These are phyloP conservation scores for Brachystomella parvula DNA, from an alignment of 1,140 invertebrate species.

Conservation along the genomic window DNA sequence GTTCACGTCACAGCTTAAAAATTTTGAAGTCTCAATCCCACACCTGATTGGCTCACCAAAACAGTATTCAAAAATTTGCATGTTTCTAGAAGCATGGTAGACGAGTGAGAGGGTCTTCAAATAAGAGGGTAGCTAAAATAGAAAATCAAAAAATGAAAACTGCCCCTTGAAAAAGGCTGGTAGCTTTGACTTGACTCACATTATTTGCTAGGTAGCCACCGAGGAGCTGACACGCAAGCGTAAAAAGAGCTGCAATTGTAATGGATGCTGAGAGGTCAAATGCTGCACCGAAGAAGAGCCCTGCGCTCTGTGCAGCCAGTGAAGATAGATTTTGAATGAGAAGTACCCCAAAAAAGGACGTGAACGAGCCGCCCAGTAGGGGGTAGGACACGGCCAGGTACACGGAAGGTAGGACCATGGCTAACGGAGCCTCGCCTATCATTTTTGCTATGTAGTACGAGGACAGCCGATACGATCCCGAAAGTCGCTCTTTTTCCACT, in stretches of 20 bases:
- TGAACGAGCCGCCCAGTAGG: conserved; percentile 58
- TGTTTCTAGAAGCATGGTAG: conserved; percentile 76
- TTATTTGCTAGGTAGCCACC: conserved; percentile 74
- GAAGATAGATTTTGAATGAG: conserved; percentile 67
- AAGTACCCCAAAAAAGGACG: conserved; percentile 60
- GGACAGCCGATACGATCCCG: conserved; percentile 71
- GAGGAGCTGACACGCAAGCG: conserved; percentile 69
- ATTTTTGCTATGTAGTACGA: conserved; percentile 80
- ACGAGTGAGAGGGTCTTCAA: conserved; percentile 51
- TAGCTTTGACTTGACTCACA: conserved; percentile 51
- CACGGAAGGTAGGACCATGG: conserved; percentile 65
- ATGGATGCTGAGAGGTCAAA: conserved; percentile 70
- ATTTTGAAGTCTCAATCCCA: conserved; percentile 11
- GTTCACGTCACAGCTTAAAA: conserved; percentile 8
- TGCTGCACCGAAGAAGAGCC: conserved; percentile 71
- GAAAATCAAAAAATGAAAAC: neutral
- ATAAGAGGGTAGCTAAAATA: conserved; percentile 32
- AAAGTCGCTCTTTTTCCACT: conserved; percentile 70
- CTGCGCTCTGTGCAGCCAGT: conserved; percentile 70
- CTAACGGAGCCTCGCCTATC: conserved; percentile 59
- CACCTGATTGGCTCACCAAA: conserved; percentile 44
- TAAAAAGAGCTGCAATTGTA: conserved; percentile 69
- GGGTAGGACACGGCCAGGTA: conserved; percentile 73
- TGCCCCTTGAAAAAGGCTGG: neutral
- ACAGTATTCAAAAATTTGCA: conserved; percentile 74